These are phyloP conservation scores for Adelphocoris suturalis DNA, from an alignment of 2,888 invertebrate species.

Conservation along the genomic window DNA sequence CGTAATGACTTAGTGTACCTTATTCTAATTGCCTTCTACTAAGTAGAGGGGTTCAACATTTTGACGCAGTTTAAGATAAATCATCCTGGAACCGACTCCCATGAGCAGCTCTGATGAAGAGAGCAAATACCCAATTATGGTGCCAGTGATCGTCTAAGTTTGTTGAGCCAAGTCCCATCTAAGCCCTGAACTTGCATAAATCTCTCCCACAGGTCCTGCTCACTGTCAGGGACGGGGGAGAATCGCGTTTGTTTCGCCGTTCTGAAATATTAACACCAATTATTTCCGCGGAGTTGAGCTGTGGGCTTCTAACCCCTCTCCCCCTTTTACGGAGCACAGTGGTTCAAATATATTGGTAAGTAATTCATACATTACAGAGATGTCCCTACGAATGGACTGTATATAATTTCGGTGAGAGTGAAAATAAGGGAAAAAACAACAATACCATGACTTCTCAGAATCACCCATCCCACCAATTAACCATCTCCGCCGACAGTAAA, in stretches of 20 bases:
- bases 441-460: too few species aligned
- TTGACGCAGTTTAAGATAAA: not conserved
- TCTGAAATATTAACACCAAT: not conserved
- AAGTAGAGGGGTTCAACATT: not conserved
- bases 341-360: too few species aligned
- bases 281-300: not conserved
- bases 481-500: too few species aligned
- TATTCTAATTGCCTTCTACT: not conserved
- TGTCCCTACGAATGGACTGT: too few species aligned
- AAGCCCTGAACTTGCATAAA: conserved; percentile 1
- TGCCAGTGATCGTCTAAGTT: conserved; percentile 17
- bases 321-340: not conserved
- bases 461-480: too few species aligned
- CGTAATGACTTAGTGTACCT: not conserved
- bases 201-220: conserved; percentile 24
- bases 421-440: too few species aligned
- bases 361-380: too few species aligned
- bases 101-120: conserved; percentile 22
- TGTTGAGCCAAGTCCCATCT: not conserved
- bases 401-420: too few species aligned
- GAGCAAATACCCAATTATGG: conserved; percentile 39
- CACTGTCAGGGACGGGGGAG: not conserved
- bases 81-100: not conserved
- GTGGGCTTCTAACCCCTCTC: not conserved
- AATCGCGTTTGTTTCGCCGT: conserved; percentile 1